Evolutionary conservation across 2,888 invertebrate genomes (phyloP).

Genomic region (Atethmia centrago): DNA sequence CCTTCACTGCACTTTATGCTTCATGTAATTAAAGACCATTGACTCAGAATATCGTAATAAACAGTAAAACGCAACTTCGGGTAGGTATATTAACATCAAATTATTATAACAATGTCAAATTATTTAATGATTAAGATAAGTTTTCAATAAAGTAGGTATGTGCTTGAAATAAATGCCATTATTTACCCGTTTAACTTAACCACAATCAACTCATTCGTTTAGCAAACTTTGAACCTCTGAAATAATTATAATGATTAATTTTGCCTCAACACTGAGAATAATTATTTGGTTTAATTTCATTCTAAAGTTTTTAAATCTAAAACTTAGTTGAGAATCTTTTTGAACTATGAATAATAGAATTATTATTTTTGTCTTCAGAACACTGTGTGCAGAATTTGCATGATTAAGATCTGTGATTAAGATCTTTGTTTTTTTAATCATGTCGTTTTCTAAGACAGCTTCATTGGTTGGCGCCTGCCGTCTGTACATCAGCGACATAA

Average conservation of each 20-base stretch:
- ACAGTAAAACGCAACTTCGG: neutral
- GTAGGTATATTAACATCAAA: neutral
- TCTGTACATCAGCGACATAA: constrained; percentile 53
- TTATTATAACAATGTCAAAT: neutral
- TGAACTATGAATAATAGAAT: constrained; percentile 6
- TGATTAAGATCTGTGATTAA: constrained; percentile 44
- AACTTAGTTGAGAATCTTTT: constrained; percentile 13
- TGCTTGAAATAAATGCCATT: constrained; percentile 15
- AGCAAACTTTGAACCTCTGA: constrained; percentile 26
- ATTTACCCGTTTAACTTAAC: constrained; percentile 17
- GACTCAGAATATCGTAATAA: constrained; percentile 27
- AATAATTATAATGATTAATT: constrained; percentile 29
- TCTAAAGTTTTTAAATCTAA: constrained; percentile 38
- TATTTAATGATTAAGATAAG: neutral
- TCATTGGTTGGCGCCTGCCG: constrained; percentile 58
- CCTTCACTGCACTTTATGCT: constrained; percentile 39
- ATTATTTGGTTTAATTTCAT: constrained; percentile 32
- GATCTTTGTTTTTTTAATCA: constrained; percentile 58
- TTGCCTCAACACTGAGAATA: constrained; percentile 22
- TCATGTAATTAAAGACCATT: constrained; percentile 62
- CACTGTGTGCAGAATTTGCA: constrained; percentile 28
- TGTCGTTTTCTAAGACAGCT: constrained; percentile 46
- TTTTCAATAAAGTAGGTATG: neutral
- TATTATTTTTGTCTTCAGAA: constrained; percentile 18
- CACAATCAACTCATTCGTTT: constrained; percentile 11